phyloP scores from a whole-genome alignment of 2,888 invertebrate genomes.

The Ecliptopera silaceata region DNA sequence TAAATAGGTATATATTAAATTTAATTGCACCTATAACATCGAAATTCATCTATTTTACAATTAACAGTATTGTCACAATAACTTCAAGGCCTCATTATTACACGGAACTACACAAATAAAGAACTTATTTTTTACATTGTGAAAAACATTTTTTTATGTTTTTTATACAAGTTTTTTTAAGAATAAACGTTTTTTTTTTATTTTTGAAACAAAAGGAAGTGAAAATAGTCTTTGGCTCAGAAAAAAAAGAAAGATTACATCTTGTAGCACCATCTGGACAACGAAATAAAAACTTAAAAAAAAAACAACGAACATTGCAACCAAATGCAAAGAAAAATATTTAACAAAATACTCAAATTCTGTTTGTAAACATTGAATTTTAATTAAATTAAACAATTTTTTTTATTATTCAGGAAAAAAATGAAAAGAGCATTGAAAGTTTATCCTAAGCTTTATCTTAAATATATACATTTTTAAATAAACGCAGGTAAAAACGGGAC shows the following conservation, averaged over 20 bases:
- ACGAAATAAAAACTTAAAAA: constrained; percentile 48
- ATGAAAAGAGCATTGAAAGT: neutral
- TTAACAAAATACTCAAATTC: constrained; percentile 17
- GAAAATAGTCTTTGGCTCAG: constrained; percentile 74
- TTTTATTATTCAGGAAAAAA: neutral
- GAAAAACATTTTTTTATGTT: neutral
- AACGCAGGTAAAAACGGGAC: constrained; percentile 61
- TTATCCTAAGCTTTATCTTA: constrained; percentile 22
- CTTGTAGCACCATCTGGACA: constrained; percentile 76
- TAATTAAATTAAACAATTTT: neutral
- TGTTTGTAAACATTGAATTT: neutral
- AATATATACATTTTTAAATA: constrained; percentile 39
- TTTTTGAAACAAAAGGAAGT: constrained; percentile 25
- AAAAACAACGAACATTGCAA: constrained; percentile 44
- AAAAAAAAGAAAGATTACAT: constrained; percentile 63
- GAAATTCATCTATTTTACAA: constrained; percentile 48
- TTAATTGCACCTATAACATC: constrained; percentile 78
- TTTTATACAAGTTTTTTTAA: neutral
- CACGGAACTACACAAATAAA: constrained; percentile 3
- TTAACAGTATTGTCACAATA: constrained; percentile 65
- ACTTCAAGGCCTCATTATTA: constrained; percentile 58
- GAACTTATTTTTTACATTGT: neutral
- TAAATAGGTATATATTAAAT: constrained; percentile 82
- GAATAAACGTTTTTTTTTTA: neutral
- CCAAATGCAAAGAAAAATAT: constrained; percentile 41